Conservation (phyloP, 2,888 invertebrate species). For the Gnatocerus cornutus region DNA sequence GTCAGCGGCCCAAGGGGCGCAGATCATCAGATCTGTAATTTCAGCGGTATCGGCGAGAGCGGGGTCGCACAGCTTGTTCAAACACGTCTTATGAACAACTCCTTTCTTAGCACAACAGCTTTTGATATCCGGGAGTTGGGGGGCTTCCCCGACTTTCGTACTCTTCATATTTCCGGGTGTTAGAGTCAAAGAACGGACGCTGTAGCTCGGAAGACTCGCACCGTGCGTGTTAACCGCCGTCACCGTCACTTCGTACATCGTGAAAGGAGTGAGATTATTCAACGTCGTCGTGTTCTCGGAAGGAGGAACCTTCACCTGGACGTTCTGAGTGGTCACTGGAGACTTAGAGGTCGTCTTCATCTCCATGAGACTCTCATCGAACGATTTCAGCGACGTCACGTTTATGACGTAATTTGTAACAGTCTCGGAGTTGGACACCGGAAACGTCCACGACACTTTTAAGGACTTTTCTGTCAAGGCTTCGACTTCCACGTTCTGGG, state of each 20-base stretch:
- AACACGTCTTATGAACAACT: conserved; percentile 82
- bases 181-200: conserved; percentile 82
- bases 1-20: conserved; percentile 89
- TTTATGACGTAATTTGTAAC: conserved; percentile 82
- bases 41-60: conserved; percentile 71
- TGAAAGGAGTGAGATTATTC: conserved; percentile 81
- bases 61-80: conserved; percentile 87
- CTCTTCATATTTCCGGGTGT: conserved; percentile 78
- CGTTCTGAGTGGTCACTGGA: conserved; percentile 67
- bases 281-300: conserved; percentile 76
- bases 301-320: conserved; percentile 75
- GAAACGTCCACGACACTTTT: conserved; percentile 81
- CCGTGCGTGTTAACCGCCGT: conserved; percentile 84
- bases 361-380: conserved; percentile 76
- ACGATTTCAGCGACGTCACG: conserved; percentile 80
- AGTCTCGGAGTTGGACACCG: conserved; percentile 77
- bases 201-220: conserved; percentile 83
- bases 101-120: conserved; percentile 82
- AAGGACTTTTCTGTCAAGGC: conserved; percentile 82
- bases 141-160: conserved; percentile 75
- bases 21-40: conserved; percentile 90
- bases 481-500: conserved; percentile 82
- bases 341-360: conserved; percentile 58
- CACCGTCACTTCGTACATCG: conserved; percentile 88
- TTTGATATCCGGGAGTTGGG: conserved; percentile 81